phyloP scores from a whole-genome alignment of 2,888 invertebrate genomes.

The Conchocele bisecta region DNA sequence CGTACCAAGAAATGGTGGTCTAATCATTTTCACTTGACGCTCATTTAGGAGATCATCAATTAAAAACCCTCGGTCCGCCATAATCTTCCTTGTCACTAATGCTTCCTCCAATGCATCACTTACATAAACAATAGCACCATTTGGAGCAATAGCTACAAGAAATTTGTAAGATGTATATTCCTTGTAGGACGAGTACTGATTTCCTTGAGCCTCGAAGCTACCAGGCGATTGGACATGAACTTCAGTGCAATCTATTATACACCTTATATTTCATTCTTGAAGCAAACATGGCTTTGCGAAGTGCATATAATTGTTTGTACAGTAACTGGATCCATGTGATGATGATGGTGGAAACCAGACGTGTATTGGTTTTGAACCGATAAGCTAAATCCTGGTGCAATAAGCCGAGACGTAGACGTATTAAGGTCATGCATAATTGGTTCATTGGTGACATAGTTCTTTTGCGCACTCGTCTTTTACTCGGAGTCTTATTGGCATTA shows the following conservation, averaged over 20 bases:
- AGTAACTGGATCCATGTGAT: slow-evolving; percentile 3
- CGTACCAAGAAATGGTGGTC: slow-evolving; percentile 19
- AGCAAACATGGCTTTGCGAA: background rate
- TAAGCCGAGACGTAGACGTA: slow-evolving; percentile 3
- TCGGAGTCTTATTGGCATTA: background rate
- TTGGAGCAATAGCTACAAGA: no score
- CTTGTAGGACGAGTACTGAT: slow-evolving; percentile 4
- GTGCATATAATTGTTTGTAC: background rate
- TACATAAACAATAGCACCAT: slow-evolving; percentile 8
- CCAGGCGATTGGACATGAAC: background rate
- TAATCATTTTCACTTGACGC: background rate
- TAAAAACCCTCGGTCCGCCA: background rate
- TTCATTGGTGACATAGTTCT: background rate
- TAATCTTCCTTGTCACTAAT: slow-evolving; percentile 2
- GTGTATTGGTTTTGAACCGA: background rate
- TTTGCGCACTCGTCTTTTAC: background rate
- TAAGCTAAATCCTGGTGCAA: slow-evolving; percentile 7
- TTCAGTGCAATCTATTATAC: background rate
- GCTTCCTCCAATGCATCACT: slow-evolving; percentile 3
- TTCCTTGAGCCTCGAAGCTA: background rate
- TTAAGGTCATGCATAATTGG: slow-evolving; percentile 1
- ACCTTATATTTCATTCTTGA: no score
- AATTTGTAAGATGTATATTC: slow-evolving; percentile 2
- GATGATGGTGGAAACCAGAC: background rate
- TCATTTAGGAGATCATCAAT: background rate